Evolutionary conservation across 2,113 vertebrate species (phyloP), one percentile per base, ranked within the genome.

Genomic region (Pontoporia blainvillei): DNA sequence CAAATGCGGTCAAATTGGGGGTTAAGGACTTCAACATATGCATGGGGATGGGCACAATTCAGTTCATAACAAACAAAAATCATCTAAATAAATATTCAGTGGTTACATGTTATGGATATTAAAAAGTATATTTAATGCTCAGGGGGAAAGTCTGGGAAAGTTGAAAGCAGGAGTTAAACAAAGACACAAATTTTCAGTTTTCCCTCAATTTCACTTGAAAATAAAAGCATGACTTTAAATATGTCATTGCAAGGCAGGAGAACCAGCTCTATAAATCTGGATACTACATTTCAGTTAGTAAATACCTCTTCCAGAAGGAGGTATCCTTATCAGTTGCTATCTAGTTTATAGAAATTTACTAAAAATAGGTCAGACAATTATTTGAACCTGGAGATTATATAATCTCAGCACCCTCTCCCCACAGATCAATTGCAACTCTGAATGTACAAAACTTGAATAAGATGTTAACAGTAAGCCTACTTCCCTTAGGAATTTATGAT

Each of bases 381-480:
- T 73, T 87, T 88, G 10, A n/a, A 61, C 23, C 46, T 96, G 90
- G 34, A 78, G 52, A 71, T 61, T 71, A 57, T 31, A 27, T 87
- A 64, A 59, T 61, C 75, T 95, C 41, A 90, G 82, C 8, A 87
- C 13, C 3, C 23, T 54, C 10, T 95, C 23, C 20, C 23, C 76
- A 79, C 44, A 86, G 87, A 96, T 87, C 90, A 67, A 94, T 31
- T 75, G n/a, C n/a, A 78, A 89, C 57, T 82, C 83, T 85, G 18
- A 95, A 59, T 54, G 20, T 61, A 73, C 23, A 82, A 86, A 52
- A 75, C 59, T 94, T 81, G 52, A 81, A 79, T 62, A 96, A 94
- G 96, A 97, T 83, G 49, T 92, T 82, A 91, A 96, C 44, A 94
- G 46, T 86, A 84, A 97, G 71, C 49, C 92, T n/a, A 78, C 36